Conservation (phyloP, 2,113 vertebrate genomes). For the Pseudopipra pipra region DNA sequence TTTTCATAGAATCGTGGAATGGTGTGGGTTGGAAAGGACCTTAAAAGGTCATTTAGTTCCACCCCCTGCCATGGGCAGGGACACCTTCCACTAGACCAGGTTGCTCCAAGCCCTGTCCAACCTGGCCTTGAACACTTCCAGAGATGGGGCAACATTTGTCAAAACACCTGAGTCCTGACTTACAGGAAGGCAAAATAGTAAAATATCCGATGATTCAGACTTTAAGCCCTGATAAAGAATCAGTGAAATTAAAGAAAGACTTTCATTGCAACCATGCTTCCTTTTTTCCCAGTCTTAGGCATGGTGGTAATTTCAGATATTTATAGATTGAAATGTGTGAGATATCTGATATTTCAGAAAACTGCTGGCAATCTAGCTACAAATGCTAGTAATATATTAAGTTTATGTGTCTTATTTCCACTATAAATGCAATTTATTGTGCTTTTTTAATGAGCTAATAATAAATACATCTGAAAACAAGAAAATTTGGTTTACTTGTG, state of each 20-base stretch:
- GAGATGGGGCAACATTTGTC: background rate
- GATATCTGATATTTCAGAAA: slow-evolving; percentile 44
- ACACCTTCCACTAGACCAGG: background rate
- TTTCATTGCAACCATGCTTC: background rate
- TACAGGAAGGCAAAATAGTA: background rate
- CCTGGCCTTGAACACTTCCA: background rate
- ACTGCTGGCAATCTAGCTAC: background rate
- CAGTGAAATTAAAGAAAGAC: background rate
- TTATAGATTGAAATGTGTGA: background rate
- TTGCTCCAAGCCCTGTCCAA: background rate
- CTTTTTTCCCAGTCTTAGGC: background rate
- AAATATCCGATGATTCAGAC: background rate
- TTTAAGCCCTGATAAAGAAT: background rate
- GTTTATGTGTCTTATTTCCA: background rate
- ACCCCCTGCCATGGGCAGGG: background rate
- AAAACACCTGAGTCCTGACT: background rate
- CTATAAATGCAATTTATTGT: background rate
- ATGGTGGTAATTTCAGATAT: background rate
- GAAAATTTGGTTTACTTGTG: background rate
- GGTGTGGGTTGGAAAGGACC: background rate
- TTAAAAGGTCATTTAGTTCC: background rate
- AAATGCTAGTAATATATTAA: background rate
- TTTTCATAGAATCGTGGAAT: background rate
- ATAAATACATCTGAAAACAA: background rate
- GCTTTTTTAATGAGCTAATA: background rate